Evolutionary conservation across 2,797 vertebrate species (phyloP).

Genomic region (Pantherophis alleghaniensis): DNA sequence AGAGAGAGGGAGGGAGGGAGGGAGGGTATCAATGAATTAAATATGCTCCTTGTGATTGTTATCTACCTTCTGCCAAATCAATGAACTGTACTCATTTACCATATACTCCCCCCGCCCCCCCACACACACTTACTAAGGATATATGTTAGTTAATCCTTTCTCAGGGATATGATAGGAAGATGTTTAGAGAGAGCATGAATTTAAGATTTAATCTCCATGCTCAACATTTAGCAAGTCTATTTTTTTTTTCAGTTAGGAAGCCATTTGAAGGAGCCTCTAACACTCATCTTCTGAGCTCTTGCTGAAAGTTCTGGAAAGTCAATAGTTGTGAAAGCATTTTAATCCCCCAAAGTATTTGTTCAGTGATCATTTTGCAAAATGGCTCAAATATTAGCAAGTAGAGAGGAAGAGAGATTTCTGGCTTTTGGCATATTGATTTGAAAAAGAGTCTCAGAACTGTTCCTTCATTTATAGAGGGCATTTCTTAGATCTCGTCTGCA

Average conservation of each 20-base stretch:
- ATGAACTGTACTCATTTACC: not conserved
- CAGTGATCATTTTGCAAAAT: rapidly evolving
- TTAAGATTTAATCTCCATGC: rapidly evolving
- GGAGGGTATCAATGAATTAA: not conserved
- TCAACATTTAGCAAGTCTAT: too few relatives aligned
- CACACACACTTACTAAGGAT: not conserved
- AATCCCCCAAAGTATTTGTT: not conserved
- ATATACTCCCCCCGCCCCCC: rapidly evolving
- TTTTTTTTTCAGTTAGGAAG: slow-evolving; percentile 7
- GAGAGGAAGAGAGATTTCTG: not conserved
- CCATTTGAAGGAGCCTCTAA: not conserved
- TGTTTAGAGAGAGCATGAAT: not conserved
- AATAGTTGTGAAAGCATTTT: not conserved
- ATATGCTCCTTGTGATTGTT: not conserved
- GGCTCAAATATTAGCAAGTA: not conserved
- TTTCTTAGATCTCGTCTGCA: not conserved
- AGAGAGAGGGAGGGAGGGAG: too few relatives aligned
- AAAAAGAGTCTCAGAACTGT: not conserved
- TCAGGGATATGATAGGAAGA: not conserved
- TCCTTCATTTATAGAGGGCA: not conserved
- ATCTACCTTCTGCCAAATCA: not conserved
- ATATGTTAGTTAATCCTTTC: not conserved
- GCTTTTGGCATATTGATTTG: not conserved
- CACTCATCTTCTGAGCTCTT: not conserved
- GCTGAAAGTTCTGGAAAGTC: not conserved